Percentiles rank a stretch among this genome's conserved stretches.
Conservation (phyloP, 1,140 invertebrate species). For the Drosophila repletoides region DNA sequence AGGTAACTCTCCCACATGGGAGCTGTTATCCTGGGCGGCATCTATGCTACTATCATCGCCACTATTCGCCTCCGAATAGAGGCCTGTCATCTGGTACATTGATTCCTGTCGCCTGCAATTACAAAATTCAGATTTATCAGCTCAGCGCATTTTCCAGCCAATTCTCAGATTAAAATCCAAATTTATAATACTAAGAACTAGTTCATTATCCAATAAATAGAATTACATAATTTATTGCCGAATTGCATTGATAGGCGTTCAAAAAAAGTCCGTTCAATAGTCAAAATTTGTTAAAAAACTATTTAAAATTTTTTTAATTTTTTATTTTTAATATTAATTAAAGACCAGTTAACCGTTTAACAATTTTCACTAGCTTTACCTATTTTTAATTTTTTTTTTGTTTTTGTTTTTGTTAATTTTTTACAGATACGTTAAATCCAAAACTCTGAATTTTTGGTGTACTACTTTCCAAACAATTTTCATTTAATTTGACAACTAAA, state of each 20-base stretch:
- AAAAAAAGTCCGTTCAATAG: too few relatives aligned
- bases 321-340: too few relatives aligned
- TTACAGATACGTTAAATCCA: not conserved
- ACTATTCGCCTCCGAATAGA: slow-evolving; percentile 88
- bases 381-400: too few relatives aligned
- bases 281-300: too few relatives aligned
- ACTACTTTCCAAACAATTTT: too few relatives aligned
- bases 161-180: slow-evolving; percentile 30
- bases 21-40: slow-evolving; percentile 50
- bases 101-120: slow-evolving; percentile 88
- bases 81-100: slow-evolving; percentile 93
- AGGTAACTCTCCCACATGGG: not conserved
- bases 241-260: too few relatives aligned
- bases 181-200: not conserved
- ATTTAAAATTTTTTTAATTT: not conserved
- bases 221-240: too few relatives aligned
- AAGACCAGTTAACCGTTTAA: too few relatives aligned
- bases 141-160: not conserved
- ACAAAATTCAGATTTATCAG: slow-evolving; percentile 8
- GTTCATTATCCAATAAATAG: not conserved
- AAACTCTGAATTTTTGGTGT: too few relatives aligned
- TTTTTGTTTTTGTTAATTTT: not conserved
- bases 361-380: too few relatives aligned
- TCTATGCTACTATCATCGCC: slow-evolving; percentile 84
- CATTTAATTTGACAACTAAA: too few relatives aligned